A percentile compares a stretch with the other conserved stretches of the same genome.
Conservation (phyloP, 2,113 vertebrate genomes). For the Psilopogon haemacephalus region DNA sequence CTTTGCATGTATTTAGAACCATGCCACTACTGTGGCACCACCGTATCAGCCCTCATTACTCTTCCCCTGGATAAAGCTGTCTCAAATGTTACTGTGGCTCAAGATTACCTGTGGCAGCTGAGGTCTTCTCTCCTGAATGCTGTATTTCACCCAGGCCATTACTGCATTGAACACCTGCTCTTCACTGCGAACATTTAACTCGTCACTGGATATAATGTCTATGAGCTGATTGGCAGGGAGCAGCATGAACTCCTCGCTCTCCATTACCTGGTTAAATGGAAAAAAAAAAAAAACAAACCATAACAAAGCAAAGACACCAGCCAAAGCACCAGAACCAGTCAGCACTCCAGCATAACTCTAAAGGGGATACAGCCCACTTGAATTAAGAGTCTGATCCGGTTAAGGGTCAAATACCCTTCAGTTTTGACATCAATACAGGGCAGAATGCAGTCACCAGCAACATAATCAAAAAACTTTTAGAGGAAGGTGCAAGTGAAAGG, state of each 20-base stretch:
- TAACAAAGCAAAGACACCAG: background rate
- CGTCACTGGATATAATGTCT: constrained; percentile 98
- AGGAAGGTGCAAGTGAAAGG: background rate
- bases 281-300: background rate
- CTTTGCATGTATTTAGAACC: background rate
- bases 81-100: background rate
- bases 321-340: background rate
- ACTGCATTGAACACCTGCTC: constrained; percentile 98
- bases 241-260: constrained; percentile 99
- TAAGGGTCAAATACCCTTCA: background rate
- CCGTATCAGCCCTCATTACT: background rate
- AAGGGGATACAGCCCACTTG: background rate
- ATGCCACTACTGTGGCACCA: background rate
- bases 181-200: constrained; percentile 96
- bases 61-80: background rate
- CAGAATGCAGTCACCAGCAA: background rate
- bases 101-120: constrained; percentile 91
- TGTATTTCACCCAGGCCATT: constrained; percentile 99
- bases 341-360: background rate
- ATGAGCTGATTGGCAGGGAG: constrained; percentile 97
- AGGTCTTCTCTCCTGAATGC: constrained; percentile 94
- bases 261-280: constrained; percentile 87
- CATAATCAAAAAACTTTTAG: background rate
- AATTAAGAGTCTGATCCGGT: background rate
- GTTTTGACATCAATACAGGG: background rate